Percentiles rank a stretch among this genome's conserved stretches.
These are phyloP conservation scores for Lamellibrachia columna DNA, from an alignment of 2,888 invertebrate species.

Conservation along the genomic window DNA sequence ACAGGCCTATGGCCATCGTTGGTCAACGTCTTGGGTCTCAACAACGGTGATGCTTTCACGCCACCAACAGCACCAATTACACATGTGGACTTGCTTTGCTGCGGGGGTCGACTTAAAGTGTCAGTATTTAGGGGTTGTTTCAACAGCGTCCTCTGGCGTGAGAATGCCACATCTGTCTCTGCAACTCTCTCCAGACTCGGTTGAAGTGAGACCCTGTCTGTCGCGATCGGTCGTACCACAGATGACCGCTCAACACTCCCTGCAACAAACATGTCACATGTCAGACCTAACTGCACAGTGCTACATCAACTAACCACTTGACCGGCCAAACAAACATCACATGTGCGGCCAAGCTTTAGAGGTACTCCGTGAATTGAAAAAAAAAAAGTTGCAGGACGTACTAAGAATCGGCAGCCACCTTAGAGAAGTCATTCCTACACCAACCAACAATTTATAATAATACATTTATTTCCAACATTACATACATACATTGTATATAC, in stretches of 20 bases:
- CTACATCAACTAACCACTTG: background rate
- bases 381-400: too few relatives aligned
- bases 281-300: background rate
- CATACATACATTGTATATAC: too few relatives aligned
- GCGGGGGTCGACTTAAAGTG: background rate
- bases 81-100: background rate
- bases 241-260: background rate
- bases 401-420: too few relatives aligned
- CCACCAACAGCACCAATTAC: background rate
- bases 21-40: background rate
- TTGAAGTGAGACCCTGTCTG: background rate
- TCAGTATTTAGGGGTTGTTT: background rate
- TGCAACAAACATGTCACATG: background rate
- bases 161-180: background rate
- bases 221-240: background rate
- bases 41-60: background rate
- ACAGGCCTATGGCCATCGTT: background rate
- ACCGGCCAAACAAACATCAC: too few relatives aligned
- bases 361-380: too few relatives aligned
- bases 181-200: conserved; percentile 1
- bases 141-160: background rate
- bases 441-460: too few relatives aligned
- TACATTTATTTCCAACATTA: too few relatives aligned
- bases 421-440: too few relatives aligned
- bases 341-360: too few relatives aligned